These are phyloP conservation scores for Eciton burchellii DNA, from an alignment of 1,140 invertebrate genomes.

Conservation along the genomic window DNA sequence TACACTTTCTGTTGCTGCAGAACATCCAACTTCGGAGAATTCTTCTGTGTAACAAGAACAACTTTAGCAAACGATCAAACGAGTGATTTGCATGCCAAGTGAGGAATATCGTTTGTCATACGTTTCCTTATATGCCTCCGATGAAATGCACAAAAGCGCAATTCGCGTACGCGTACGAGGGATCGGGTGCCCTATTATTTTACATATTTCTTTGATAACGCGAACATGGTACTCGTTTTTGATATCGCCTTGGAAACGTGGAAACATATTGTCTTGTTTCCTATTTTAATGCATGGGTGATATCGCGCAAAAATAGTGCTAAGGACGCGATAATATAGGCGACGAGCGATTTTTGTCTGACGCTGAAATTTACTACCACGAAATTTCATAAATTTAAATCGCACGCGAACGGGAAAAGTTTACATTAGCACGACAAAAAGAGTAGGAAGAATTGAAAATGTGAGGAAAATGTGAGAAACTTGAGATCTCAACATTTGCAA, in stretches of 20 bases:
- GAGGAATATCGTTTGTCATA: constrained; percentile 1
- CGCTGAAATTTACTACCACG: too few relatives aligned
- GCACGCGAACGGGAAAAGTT: too few relatives aligned
- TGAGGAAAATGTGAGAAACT: too few relatives aligned
- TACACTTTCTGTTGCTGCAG: background rate
- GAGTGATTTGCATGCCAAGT: background rate
- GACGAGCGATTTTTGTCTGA: background rate
- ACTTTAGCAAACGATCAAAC: constrained; percentile 21
- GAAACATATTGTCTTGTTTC: background rate
- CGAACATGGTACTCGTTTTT: background rate
- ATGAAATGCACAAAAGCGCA: constrained; percentile 20
- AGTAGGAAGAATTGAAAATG: too few relatives aligned
- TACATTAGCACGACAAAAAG: too few relatives aligned
- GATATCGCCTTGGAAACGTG: background rate
- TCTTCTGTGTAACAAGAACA: background rate
- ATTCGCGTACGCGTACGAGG: background rate
- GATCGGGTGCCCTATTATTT: background rate
- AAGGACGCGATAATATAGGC: too few relatives aligned
- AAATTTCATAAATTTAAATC: too few relatives aligned
- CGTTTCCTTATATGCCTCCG: background rate
- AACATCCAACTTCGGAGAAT: constrained; percentile 8
- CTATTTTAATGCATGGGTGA: background rate
- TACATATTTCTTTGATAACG: background rate
- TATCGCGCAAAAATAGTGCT: too few relatives aligned
- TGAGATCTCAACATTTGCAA: too few relatives aligned